Conservation (phyloP, 2,113 vertebrate species). For the Hippolais icterina region DNA sequence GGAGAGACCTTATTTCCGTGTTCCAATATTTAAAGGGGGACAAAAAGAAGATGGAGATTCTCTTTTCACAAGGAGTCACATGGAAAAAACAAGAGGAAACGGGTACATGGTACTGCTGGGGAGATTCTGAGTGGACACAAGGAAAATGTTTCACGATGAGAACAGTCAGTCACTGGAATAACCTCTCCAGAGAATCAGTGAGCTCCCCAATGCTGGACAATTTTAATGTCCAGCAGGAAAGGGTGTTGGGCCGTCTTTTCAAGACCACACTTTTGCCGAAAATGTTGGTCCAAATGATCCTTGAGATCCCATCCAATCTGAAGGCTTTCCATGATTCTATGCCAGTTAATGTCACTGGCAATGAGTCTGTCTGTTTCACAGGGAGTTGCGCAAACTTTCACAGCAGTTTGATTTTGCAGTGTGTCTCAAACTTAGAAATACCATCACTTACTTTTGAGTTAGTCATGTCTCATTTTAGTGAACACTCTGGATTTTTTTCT, state of each 20-base stretch:
- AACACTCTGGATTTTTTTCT: background rate
- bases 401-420: background rate
- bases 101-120: background rate
- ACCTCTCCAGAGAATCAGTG: background rate
- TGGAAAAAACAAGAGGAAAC: rapidly evolving
- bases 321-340: background rate
- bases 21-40: background rate
- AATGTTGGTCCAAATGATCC: background rate
- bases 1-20: background rate
- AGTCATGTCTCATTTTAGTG: background rate
- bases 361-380: background rate
- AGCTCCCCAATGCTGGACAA: background rate
- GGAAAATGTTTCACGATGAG: background rate
- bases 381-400: background rate
- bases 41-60: background rate
- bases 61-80: background rate
- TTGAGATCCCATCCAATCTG: background rate
- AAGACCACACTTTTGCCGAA: background rate
- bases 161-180: background rate
- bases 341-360: background rate
- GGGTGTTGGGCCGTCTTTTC: background rate
- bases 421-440: background rate
- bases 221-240: background rate
- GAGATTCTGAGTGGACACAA: background rate
- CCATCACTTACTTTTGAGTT: background rate